Conservation (phyloP, 2,888 invertebrate genomes). For the Hermaeophaga mercurialis region DNA sequence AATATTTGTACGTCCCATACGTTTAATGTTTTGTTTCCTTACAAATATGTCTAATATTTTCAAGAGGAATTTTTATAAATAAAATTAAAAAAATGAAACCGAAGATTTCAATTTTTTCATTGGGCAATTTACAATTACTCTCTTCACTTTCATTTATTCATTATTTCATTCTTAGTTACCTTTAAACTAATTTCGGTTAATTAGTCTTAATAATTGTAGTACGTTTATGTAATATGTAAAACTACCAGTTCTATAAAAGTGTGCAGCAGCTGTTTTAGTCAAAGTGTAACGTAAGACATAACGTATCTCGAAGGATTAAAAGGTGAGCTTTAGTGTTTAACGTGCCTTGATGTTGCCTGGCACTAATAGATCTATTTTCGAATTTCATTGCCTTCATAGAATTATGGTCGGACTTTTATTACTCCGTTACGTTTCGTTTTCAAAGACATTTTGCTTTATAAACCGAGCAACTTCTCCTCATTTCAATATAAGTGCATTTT, state of each 20-base stretch:
- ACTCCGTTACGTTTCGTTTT: constrained; percentile 9
- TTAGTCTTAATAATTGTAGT: too few species aligned
- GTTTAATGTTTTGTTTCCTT: constrained; percentile 32
- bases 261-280: constrained; percentile 37
- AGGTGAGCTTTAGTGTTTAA: constrained; percentile 33
- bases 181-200: too few species aligned
- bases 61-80: too few species aligned
- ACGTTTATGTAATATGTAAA: too few species aligned
- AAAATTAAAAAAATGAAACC: too few species aligned
- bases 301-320: constrained; percentile 36
- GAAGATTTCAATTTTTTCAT: too few species aligned
- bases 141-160: too few species aligned
- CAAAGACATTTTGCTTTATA: constrained; percentile 14
- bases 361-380: constrained; percentile 42
- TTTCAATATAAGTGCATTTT: constrained; percentile 2
- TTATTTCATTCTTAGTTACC: too few species aligned
- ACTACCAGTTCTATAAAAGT: too few species aligned
- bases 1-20: constrained; percentile 32
- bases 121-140: too few species aligned
- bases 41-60: too few species aligned
- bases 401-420: constrained; percentile 19
- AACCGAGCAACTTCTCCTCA: neutral
- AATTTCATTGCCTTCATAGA: constrained; percentile 29
- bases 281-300: constrained; percentile 34
- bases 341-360: constrained; percentile 33